Base-by-base conservation (phyloP, 2,797 vertebrate species). In the Neopelma chrysocephalum region DNA sequence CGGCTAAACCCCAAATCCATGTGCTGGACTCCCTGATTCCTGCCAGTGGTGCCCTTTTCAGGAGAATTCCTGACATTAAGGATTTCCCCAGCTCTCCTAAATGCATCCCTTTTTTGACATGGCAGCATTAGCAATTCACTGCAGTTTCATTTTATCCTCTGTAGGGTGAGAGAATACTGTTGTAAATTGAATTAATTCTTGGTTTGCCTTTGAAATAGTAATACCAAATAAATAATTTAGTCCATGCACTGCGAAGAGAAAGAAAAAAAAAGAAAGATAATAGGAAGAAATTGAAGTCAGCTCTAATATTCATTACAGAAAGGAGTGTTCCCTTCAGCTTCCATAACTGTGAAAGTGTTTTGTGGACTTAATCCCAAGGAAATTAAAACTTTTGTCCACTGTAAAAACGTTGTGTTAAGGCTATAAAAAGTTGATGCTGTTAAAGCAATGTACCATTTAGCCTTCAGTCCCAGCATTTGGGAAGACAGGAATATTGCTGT, bases 401-500 rank as follows among this genome's bases (percentile, higher is more conserved):
- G 53, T 60, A 87, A 81, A 92, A 94, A 76, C 76, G 60, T 76
- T 71, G 79, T 66, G 82, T 76, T 73, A 71, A 61, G 83, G 75
- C 95, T 15, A 14, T 54, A 60, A 94, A 77, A 94, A 93, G 81
- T 42, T 75, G 38, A 10, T 78, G 87, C 83, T 94, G 87, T 72
- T 95, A 62, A 70, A 96, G 75, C 93, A 94, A 94, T 95, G 92
- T 95, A 86, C 93, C 94, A 87, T 94, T 97, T 96, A 97, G 78
- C 89, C 96, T 96, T 97, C 96, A 95, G 38, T 81, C 75, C 51
- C 73, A 75, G 92, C 80, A 92, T n/a, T 62, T 71, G 92, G 93
- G 80, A 93, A 97, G 97, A 97, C 94, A 95, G 94, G 91, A 97
- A 97, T 96, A 97, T 96, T 97, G 91, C 79, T 91, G 98, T 94